Evolutionary conservation across 1,140 invertebrate species (phyloP).

Genomic region (Orius laevigatus): DNA sequence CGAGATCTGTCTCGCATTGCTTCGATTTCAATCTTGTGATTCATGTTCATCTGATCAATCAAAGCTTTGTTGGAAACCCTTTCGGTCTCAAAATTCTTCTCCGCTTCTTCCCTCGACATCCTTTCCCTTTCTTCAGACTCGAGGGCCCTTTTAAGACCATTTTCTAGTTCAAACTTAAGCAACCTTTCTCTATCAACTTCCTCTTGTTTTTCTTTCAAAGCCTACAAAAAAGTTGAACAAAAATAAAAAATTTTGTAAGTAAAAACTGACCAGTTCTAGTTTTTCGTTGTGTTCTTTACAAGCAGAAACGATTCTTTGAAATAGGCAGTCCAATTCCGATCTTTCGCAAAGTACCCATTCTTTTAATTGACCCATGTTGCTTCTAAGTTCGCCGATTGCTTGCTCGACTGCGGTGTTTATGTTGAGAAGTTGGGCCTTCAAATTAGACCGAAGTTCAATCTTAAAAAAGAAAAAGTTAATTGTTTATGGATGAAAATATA

Average conservation of each 20-base stretch:
- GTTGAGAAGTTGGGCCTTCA: not conserved
- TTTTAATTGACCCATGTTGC: constrained; percentile 13
- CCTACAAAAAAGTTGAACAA: constrained; percentile 1
- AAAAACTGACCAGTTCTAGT: constrained; percentile 11
- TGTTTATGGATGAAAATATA: not conserved
- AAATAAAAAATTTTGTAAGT: not conserved
- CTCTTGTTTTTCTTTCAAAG: not conserved
- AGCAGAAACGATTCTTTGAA: constrained; percentile 10
- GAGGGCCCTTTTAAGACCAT: constrained; percentile 14
- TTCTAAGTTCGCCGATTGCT: constrained; percentile 7
- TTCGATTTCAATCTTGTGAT: constrained; percentile 63
- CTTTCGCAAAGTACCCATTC: constrained; percentile 17
- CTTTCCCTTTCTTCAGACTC: constrained; percentile 23
- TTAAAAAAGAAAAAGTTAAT: not conserved
- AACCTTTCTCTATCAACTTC: constrained; percentile 4
- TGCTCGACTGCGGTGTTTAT: constrained; percentile 8
- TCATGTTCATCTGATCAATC: constrained; percentile 47
- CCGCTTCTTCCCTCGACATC: constrained; percentile 31
- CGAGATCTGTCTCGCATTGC: constrained; percentile 54
- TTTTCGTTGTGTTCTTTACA: constrained; percentile 13
- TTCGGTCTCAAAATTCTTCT: constrained; percentile 25
- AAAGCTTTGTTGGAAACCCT: constrained; percentile 42
- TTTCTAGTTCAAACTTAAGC: constrained; percentile 14
- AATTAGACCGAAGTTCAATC: constrained; percentile 1
- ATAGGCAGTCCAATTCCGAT: constrained; percentile 13